Base-by-base conservation (phyloP, 1,140 invertebrate species). In the Hormaphis cornu region DNA sequence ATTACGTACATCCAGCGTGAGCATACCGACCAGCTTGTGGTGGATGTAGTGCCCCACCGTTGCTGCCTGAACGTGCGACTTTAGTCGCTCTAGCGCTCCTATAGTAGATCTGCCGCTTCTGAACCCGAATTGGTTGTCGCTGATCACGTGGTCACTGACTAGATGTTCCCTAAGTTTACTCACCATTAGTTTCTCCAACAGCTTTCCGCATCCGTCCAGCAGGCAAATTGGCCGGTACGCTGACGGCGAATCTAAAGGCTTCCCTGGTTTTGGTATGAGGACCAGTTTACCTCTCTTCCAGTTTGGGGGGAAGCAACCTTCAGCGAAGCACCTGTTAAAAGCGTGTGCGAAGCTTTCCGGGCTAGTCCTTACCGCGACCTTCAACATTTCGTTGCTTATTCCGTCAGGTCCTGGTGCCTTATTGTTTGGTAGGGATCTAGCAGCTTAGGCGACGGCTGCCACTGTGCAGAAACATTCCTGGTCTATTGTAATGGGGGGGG, bases 281-380 rank as follows among this genome's bases (percentile, higher is more conserved):
- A 70, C 50, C 14, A 70, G 33, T 18, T 58, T 70, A 8, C 26
- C 48, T 1, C 2, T 40, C 52, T 58, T 70, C 69, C 69, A 53
- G 3, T 1, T 16, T 5, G 1, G 1, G 1, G 50, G 50, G 26
- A 28, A 53, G 0, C 26, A 18, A 0, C 12, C 10, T 1, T 30
- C 12, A 1, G 0, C 14, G 0, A 30, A 16, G 6, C 50, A 53
- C 14, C 0, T 28, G 16, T 53, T 53, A 14, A 20, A 53, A 1
- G 16, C 14, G 10, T 3, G n/a, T 14, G 1, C 0, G 24, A 53
- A 53, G 0, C 22, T 28, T 10, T n/a, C 16, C 1, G 50, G 24
- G 12, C 6, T 0, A 0, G 6, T 6, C 1, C 1, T 7, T 1
- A 16, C 26, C 1, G 50, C 50, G 0, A 30, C 16, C 7, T 53